These are phyloP conservation scores for Isaurus tuberculatus DNA, from an alignment of 92 coral and sea anemone species.

Conservation along the genomic window DNA sequence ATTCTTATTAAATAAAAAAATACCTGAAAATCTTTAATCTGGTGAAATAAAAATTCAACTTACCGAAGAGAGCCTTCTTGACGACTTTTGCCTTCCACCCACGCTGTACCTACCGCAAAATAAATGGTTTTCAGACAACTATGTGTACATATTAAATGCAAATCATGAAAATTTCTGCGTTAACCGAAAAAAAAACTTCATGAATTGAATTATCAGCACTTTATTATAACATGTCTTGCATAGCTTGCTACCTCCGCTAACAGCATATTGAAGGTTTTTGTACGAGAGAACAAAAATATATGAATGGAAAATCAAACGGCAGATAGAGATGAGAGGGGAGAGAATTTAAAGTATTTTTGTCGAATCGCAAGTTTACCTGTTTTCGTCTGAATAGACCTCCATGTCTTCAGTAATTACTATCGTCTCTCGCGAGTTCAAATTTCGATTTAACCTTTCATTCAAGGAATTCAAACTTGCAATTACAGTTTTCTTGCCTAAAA, in stretches of 20 bases:
- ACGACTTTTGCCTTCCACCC: constrained; percentile 78
- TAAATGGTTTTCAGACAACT: neutral
- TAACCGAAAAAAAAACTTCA: no score
- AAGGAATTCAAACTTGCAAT: neutral
- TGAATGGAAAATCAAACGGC: no score
- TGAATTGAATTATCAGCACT: no score
- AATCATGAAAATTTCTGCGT: neutral
- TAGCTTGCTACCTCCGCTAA: no score
- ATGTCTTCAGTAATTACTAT: constrained; percentile 11
- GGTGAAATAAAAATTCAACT: no score
- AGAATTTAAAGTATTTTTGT: neutral
- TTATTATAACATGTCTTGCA: no score
- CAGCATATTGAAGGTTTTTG: no score
- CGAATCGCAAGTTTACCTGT: constrained; percentile 9
- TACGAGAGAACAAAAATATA: no score
- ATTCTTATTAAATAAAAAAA: neutral
- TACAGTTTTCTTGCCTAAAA: constrained; percentile 13
- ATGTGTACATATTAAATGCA: neutral
- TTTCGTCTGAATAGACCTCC: constrained; percentile 44
- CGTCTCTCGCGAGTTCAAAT: neutral
- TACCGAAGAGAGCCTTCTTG: constrained; percentile 80
- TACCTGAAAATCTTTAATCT: no score
- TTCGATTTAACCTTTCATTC: no score
- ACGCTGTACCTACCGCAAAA: constrained; percentile 54
- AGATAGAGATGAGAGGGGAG: no score